These are phyloP conservation scores for Vireo altiloquus DNA, from an alignment of 2,113 vertebrate species.

Conservation along the genomic window DNA sequence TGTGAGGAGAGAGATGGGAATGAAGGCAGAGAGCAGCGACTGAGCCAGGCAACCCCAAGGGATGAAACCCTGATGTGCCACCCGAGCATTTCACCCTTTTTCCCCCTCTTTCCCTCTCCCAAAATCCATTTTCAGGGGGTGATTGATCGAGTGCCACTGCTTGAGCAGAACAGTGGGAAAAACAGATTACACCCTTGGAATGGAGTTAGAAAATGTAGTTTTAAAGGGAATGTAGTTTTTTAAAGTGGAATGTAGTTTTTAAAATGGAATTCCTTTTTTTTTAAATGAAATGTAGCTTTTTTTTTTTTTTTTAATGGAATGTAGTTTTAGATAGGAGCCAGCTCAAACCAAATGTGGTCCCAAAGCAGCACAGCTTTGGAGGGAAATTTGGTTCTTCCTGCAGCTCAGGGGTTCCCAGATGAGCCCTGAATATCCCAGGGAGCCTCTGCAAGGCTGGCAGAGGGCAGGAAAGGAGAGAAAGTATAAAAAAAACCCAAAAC, in stretches of 20 bases:
- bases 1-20: constrained; percentile 42
- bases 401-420: neutral
- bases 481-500: neutral
- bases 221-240: neutral
- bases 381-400: neutral
- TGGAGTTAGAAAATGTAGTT: neutral
- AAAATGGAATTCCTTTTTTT: neutral
- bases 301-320: neutral
- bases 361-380: neutral
- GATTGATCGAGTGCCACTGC: too few relatives aligned
- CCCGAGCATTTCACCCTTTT: neutral
- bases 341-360: neutral
- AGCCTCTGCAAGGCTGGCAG: neutral
- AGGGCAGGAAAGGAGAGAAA: neutral
- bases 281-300: neutral
- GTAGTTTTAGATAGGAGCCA: neutral
- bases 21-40: neutral
- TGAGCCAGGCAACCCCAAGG: neutral
- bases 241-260: neutral
- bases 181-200: neutral
- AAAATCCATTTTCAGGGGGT: neutral
- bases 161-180: neutral
- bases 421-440: neutral
- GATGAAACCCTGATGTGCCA: neutral
- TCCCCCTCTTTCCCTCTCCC: neutral